Percentiles rank a stretch among this genome's conserved stretches.
Conservation (phyloP, 2,888 invertebrate species). For the Melinaea marsaeus region DNA sequence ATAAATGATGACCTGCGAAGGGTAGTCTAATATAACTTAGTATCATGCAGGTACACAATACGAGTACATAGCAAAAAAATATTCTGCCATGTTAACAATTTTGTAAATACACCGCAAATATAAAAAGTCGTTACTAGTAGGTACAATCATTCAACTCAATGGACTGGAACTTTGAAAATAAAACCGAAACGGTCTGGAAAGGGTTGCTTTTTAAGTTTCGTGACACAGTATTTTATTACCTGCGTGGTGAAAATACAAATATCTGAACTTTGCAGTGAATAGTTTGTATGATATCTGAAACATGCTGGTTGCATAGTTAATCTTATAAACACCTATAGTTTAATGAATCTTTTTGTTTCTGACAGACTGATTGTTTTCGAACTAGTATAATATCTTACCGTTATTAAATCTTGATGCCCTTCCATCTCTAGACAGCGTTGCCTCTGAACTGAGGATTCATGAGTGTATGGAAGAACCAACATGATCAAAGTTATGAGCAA, state of each 20-base stretch:
- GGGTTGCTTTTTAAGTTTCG: slow-evolving; percentile 61
- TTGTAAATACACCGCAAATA: slow-evolving; percentile 34
- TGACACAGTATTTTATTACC: slow-evolving; percentile 59
- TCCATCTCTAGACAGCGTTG: slow-evolving; percentile 1
- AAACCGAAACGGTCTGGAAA: slow-evolving; percentile 66
- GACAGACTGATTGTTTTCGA: too few species aligned
- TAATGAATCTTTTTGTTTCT: too few species aligned
- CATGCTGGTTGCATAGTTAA: too few species aligned
- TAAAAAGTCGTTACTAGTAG: slow-evolving; percentile 62
- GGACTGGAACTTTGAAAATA: slow-evolving; percentile 67
- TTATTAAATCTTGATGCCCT: too few species aligned
- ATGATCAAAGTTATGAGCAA: too few species aligned
- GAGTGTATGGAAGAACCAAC: too few species aligned
- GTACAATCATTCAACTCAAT: slow-evolving; percentile 62
- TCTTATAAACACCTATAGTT: too few species aligned
- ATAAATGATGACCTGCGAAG: too few species aligned
- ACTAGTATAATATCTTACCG: too few species aligned
- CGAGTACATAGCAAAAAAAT: neutral
- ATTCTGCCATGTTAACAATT: neutral
- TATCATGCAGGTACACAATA: neutral
- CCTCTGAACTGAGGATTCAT: neutral
- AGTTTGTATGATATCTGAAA: too few species aligned
- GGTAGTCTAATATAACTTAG: too few species aligned
- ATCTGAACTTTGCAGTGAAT: neutral
- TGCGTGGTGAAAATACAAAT: slow-evolving; percentile 29